Evolutionary conservation across 2,113 vertebrate genomes (phyloP).

Genomic region (Antennarius striatus): DNA sequence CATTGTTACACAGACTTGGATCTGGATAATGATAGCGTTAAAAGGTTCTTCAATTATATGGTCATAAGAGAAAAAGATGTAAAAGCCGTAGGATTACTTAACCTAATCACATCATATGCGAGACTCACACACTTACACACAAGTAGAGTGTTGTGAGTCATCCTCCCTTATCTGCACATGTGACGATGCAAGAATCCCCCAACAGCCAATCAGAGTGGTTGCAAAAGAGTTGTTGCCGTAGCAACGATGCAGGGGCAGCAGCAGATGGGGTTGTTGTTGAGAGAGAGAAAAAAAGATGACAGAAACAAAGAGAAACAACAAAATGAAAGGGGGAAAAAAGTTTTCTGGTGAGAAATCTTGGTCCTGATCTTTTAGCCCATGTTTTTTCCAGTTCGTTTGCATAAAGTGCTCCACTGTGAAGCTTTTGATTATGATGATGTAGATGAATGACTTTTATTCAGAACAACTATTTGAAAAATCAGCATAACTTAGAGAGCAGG

Average conservation of each 20-base stretch:
- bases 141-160: slow-evolving; percentile 60
- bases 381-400: too few species aligned
- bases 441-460: not conserved
- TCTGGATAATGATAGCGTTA: not conserved
- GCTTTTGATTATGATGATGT: too few species aligned
- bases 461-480: not conserved
- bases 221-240: slow-evolving; percentile 65
- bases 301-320: slow-evolving; percentile 13
- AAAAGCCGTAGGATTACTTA: slow-evolving; percentile 1
- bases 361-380: slow-evolving; percentile 18
- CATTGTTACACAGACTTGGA: not conserved
- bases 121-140: slow-evolving; percentile 21
- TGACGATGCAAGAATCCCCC: slow-evolving; percentile 56
- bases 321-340: not conserved
- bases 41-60: too few species aligned
- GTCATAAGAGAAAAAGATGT: not conserved
- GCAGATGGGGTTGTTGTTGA: slow-evolving; percentile 64
- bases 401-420: too few species aligned
- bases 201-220: slow-evolving; percentile 61
- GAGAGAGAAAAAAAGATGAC: slow-evolving; percentile 1
- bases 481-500: too few species aligned
- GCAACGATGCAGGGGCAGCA: slow-evolving; percentile 67
- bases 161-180: slow-evolving; percentile 58
- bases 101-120: slow-evolving; percentile 7
- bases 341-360: not conserved